Conservation (phyloP, 2,797 vertebrate species). For the Lemur catta region DNA sequence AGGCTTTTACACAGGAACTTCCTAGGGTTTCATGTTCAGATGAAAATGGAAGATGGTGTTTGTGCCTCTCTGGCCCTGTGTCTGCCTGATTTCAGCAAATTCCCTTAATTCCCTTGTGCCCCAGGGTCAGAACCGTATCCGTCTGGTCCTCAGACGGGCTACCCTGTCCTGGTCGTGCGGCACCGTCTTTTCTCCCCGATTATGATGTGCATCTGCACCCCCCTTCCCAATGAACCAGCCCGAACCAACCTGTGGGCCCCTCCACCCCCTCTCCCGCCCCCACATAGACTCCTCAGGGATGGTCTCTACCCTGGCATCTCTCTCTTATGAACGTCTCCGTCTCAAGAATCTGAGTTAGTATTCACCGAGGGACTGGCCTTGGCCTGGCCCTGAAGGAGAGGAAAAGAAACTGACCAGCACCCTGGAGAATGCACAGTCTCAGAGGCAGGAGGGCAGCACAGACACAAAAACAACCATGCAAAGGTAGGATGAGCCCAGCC, state of each 20-base stretch:
- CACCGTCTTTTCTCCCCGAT: not conserved
- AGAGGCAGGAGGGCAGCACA: rapidly evolving
- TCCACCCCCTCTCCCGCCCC: no score
- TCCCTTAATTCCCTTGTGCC: not conserved
- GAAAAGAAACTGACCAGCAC: not conserved
- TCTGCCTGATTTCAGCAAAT: not conserved
- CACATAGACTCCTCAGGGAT: not conserved
- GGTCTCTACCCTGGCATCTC: not conserved
- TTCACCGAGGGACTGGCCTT: not conserved
- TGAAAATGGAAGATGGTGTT: not conserved
- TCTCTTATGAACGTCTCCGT: not conserved
- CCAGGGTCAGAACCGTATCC: not conserved
- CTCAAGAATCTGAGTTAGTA: not conserved
- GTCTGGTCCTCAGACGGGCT: not conserved
- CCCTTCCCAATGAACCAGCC: not conserved
- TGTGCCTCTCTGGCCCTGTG: not conserved
- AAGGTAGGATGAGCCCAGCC: not conserved
- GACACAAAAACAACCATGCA: not conserved
- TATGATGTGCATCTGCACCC: no score
- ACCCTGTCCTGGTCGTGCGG: no score
- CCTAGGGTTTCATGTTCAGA: not conserved
- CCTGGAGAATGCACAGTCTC: not conserved
- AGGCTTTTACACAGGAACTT: not conserved
- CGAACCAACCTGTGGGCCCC: not conserved
- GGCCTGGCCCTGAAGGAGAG: not conserved